Base-by-base conservation (phyloP, 92 coral and sea anemone species). In the Heliopora coerulea region DNA sequence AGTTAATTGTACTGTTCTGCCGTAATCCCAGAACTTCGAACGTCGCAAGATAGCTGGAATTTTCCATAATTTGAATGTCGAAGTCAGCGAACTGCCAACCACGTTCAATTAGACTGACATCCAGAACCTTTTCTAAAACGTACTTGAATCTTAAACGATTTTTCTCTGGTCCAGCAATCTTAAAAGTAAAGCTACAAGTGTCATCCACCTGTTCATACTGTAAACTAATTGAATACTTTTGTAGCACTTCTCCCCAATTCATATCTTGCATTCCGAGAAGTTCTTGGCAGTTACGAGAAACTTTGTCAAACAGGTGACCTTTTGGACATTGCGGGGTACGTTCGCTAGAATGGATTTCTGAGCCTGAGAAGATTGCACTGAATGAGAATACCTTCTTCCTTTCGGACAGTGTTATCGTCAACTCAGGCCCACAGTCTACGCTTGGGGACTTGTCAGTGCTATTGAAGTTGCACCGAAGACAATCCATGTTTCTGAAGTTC, bases 101-200 rank as follows among this genome's bases (percentile, higher is more conserved):
- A 15, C 23, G 54, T 26, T 67, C 59, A 21, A 67, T 0, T 8
- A 67, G 40, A 13, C 74, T 67, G 52, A 67, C 20, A n/a, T 49
- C 54, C 48, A 67, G n/a, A 9, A 67, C 41, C 25, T 44, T 44
- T 28, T 67, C 37, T 27, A 67, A 67, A 1, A 67, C 59, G 40
- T 23, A 25, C 24, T 14, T 8, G 32, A 67, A 67, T 32, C 74
- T 49, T 46, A 21, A 18, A 34, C 70, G 61, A 17, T 23, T 56
- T 28, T 56, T 56, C 31, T 56, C 61, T 8, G 3, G 61, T 28
- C 61, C 61, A 23, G 30, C 31, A 23, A 14, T 15, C 33, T 3
- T 23, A 28, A 56, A 3, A 4, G 61, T 3, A 4, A 14, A 17
- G 3, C 61, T 9, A 56, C 61, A 56, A 23, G 30, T 56, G 17